Evolutionary conservation across 2,888 invertebrate species (phyloP), one percentile per base, ranked within the genome.

Genomic region (Drepanosiphum platanoidis): DNA sequence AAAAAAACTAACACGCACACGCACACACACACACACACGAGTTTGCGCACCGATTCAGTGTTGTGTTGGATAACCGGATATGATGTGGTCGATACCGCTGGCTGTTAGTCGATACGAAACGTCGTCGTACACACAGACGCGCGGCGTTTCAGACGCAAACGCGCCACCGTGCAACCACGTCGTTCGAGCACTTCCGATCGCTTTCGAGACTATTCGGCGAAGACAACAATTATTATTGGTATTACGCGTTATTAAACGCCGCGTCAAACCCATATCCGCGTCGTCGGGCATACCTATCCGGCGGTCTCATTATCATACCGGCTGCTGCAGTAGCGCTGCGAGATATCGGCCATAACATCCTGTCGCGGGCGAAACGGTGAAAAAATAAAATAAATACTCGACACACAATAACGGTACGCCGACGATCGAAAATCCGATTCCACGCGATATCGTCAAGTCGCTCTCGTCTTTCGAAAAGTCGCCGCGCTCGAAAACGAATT

Each of bases 31-130:
- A 5, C 36, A 18, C 36, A 11, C 42, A 8, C 74, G 1, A 27
- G 27, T 22, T 27, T n/a, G n/a, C n/a, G 42, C 78, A 39, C 30
- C 22, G 13, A 68, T 68, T 79, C 61, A 27, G 61, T 9, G 61
- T n/a, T n/a, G 42, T 61, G 72, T 72, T 82, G 61, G 72, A 61
- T 64, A 82, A 82, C 82, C 82, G 82, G 82, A 82, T 82, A 34
- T 32, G 82, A 82, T n/a, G 39, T 42, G 72, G 58, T 82, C 58
- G 34, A 9, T 27, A 61, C 58, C 58, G 46, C 13, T 46, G 46
- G 58, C n/a, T 58, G 4, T 58, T n/a, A n/a, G n/a, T n/a, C n/a
- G n/a, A n/a, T n/a, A n/a, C n/a, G n/a, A n/a, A n/a, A 58, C n/a
- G 5, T 46, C n/a, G 42, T 42, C n/a, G 58, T 46, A 11, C 11